phyloP scores from a whole-genome alignment of 2,888 invertebrate species.

The Aleiodes testaceus region DNA sequence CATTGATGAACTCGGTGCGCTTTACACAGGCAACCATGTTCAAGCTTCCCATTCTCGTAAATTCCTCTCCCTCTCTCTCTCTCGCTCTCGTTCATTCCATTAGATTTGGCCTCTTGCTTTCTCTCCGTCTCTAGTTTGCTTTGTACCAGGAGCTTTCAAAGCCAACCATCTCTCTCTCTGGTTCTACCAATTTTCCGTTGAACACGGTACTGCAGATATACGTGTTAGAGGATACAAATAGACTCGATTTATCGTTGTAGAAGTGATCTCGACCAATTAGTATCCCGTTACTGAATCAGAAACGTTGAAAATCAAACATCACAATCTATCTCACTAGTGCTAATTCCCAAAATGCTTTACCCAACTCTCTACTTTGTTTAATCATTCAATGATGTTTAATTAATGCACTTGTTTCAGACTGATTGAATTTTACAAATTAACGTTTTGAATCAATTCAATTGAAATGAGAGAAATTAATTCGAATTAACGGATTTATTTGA shows the following conservation, averaged over 20 bases:
- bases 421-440: conserved; percentile 30
- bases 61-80: conserved; percentile 46
- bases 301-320: conserved; percentile 32
- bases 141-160: conserved; percentile 32
- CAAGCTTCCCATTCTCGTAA: conserved; percentile 42
- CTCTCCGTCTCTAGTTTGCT: conserved; percentile 38
- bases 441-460: conserved; percentile 7
- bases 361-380: neutral
- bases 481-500: neutral
- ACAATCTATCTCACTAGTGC: conserved; percentile 20
- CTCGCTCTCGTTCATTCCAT: conserved; percentile 32
- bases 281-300: conserved; percentile 39
- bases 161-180: conserved; percentile 11
- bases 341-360: conserved; percentile 13
- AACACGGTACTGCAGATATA: neutral
- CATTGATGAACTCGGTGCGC: conserved; percentile 69
- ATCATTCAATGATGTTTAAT: conserved; percentile 19
- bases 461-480: neutral
- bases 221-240: conserved; percentile 11
- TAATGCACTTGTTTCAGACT: conserved; percentile 23
- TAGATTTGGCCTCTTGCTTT: conserved; percentile 29
- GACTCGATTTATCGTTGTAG: conserved; percentile 25
- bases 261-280: conserved; percentile 38
- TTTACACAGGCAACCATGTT: conserved; percentile 59
- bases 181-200: conserved; percentile 29